Evolutionary conservation across 2,113 vertebrate species (phyloP), one percentile per base, ranked within the genome.

Genomic region (Megalops atlanticus): DNA sequence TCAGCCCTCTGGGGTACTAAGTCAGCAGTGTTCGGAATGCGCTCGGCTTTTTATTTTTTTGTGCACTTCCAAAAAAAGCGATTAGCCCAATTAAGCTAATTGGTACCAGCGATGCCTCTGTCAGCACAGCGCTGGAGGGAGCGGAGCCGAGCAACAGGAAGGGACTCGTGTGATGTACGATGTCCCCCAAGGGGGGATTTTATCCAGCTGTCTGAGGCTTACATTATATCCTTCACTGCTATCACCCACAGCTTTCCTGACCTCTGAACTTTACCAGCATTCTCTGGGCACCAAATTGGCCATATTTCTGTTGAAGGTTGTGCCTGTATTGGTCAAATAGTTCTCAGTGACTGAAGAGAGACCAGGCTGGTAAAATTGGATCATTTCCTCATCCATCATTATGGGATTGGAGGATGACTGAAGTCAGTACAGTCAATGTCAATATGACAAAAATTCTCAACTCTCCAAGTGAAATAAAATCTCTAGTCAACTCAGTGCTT

Each of bases 51-150:
- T n/a, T n/a, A n/a, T n/a, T n/a, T n/a, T n/a, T n/a, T n/a, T n/a
- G n/a, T n/a, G n/a, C n/a, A n/a, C n/a, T n/a, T 41, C 52, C 52
- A 36, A 41, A 27, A 64, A 43, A 78, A 78, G 54, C 36, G 21
- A 68, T 78, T 16, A 68, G 12, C 24, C 52, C 76, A 68, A 31
- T 68, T 78, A 3, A 40, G 76, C 33, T 40, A 38, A 77, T 58
- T 33, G 8, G 41, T 12, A 49, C 5, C 38, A 77, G 47, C 2
- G 36, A 52, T 64, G 76, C n/a, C 35, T 12, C 38, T 27, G 52
- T 3, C 12, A 12, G 38, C 8, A 11, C n/a, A 24, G 38, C 10
- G 16, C 38, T 40, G 49, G 27, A 74, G 72, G n/a, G 72, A 24
- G 72, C 6, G 47, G 16, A 21, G 27, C 33, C 35, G 75, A 69